Base-by-base conservation (phyloP, 2,797 vertebrate genomes). In the Urocyon cinereoargenteus region DNA sequence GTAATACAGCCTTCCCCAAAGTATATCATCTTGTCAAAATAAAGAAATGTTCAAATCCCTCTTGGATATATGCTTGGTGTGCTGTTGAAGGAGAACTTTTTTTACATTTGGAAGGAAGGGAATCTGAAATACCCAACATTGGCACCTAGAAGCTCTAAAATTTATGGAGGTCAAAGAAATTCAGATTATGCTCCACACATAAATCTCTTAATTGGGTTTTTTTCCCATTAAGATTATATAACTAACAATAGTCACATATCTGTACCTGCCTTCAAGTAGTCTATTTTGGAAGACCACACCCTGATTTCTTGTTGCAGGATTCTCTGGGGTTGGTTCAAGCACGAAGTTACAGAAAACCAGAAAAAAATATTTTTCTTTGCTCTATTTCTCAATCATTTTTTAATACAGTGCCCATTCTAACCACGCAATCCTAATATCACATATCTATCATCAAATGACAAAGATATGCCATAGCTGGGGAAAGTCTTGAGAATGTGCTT, bases 11-110 rank as follows among this genome's bases (percentile, higher is more conserved):
- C 19, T 97, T 97, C 55, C 2, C 14, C 18, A 36, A 94, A 91
- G 5, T 73, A 18, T 36, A 78, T 21, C 9, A n/a, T 21, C 40
- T 79, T 96, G 13, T 84, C 91, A 92, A 93, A 98, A 97, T 59
- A 45, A 94, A 97, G 31, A 91, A 91, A 81, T 45, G 2, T 84
- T 78, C 45, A 92, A 87, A 19, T 97, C 11, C 5, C 7, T 34
- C 15, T 92, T 86, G 85, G 73, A 36, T 94, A 6, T 79, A 51
- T 57, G 13, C 82, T 90, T 81, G 26, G 62, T 93, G 68, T 97
- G 55, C 18, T n/a, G 3, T 40, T 97, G 22, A 95, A 95, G 70
- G n/a, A 75, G 0, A 15, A 61, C 31, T 88, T 85, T 92, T 91
- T 31, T 7, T 22, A 13, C 62, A 96, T 93, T 62, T 92, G 14